phyloP scores from a whole-genome alignment of 1,140 invertebrate genomes.

The Atta cephalotes region DNA sequence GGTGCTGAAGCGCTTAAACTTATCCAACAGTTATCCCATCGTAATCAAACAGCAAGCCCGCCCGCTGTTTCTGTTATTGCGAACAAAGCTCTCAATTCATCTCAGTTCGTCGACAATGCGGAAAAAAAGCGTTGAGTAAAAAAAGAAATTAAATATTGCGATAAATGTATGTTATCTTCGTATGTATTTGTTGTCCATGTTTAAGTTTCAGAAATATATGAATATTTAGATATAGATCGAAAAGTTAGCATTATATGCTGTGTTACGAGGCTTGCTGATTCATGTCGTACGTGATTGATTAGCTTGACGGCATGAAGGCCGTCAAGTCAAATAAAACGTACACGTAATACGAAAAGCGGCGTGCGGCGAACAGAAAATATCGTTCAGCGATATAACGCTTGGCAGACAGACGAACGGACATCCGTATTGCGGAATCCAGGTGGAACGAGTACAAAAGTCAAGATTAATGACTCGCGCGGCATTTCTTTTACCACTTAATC shows the following conservation, averaged over 20 bases:
- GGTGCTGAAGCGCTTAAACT: constrained; percentile 78
- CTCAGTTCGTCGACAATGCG: background rate
- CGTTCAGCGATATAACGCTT: constrained; percentile 6
- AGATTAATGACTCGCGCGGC: constrained; percentile 36
- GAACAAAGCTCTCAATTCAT: background rate
- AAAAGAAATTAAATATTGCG: background rate
- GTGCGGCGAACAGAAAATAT: constrained; percentile 30
- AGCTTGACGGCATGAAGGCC: constrained; percentile 25
- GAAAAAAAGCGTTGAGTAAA: constrained; percentile 5
- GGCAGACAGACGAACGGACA: background rate
- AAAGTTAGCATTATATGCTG: background rate
- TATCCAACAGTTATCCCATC: constrained; percentile 70
- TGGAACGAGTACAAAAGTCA: constrained; percentile 18
- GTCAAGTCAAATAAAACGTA: constrained; percentile 36
- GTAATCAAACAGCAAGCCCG: background rate
- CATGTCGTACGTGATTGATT: constrained; percentile 20
- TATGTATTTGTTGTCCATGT: background rate
- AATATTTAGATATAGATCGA: constrained; percentile 15
- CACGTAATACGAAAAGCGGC: constrained; percentile 27
- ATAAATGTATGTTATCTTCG: background rate
- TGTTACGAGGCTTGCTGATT: constrained; percentile 30
- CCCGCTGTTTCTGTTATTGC: too few species aligned
- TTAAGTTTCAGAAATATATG: constrained; percentile 58
- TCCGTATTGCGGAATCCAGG: background rate
- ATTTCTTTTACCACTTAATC: constrained; percentile 34